Evolutionary conservation across 1,140 invertebrate species (phyloP).

Genomic region (Pemphigus obesinymphae): DNA sequence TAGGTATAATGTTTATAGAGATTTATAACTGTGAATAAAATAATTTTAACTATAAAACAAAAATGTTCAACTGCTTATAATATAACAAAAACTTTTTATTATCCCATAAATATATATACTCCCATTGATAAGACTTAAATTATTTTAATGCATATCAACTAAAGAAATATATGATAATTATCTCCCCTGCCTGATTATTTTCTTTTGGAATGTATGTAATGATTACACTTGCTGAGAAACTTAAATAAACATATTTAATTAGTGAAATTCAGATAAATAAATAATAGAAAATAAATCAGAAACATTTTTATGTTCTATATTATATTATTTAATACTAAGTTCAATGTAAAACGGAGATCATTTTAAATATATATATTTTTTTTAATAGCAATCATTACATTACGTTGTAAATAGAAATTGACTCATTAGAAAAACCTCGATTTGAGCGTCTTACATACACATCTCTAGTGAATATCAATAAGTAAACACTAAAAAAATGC

Average conservation of each 20-base stretch:
- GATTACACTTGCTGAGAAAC: background rate
- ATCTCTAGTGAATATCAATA: too few relatives aligned
- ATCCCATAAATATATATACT: slow-evolving; percentile 23
- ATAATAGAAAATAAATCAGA: background rate
- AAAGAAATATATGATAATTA: background rate
- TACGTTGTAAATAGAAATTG: slow-evolving; percentile 10
- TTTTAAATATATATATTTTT: slow-evolving; percentile 12
- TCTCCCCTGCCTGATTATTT: background rate
- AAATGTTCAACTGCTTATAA: slow-evolving; percentile 39
- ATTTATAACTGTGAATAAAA: slow-evolving; percentile 39
- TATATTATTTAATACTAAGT: slow-evolving; percentile 1
- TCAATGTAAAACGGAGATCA: slow-evolving; percentile 28
- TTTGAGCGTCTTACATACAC: background rate
- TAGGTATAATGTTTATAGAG: slow-evolving; percentile 31
- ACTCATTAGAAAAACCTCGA: background rate
- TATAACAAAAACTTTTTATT: slow-evolving; percentile 32
- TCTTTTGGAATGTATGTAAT: background rate
- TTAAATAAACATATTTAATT: background rate
- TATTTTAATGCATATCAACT: slow-evolving; percentile 23
- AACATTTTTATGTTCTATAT: slow-evolving; percentile 25
- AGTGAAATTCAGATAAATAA: background rate
- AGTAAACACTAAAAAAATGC: background rate
- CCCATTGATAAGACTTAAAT: slow-evolving; percentile 30
- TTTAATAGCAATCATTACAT: background rate
- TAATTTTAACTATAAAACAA: slow-evolving; percentile 41